Conservation (phyloP, 2,113 vertebrate species). For the Rattus rattus region DNA sequence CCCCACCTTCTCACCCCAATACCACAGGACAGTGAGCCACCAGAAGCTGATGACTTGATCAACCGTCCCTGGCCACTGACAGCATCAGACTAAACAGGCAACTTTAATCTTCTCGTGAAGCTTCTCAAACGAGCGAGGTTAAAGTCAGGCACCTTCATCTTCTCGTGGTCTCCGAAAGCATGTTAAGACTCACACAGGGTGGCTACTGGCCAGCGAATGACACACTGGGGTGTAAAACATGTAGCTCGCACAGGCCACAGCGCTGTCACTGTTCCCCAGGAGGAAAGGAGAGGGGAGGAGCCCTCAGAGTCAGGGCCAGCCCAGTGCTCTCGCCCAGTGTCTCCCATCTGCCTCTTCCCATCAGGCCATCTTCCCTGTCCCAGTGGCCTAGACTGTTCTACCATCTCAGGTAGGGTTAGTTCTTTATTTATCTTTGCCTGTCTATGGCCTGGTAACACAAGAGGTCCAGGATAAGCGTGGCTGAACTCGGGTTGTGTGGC, state of each 20-base stretch:
- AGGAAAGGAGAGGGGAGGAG: background rate
- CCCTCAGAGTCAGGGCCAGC: background rate
- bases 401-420: background rate
- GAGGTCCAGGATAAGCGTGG: fast-evolving
- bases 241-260: background rate
- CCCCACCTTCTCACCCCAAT: background rate
- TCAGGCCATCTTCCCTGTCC: too few species aligned
- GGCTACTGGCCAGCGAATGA: background rate
- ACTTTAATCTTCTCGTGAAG: background rate
- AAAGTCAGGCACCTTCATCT: background rate
- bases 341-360: fast-evolving
- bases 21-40: background rate
- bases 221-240: background rate
- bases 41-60: background rate
- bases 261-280: background rate
- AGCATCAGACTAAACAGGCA: background rate
- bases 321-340: background rate
- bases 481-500: background rate
- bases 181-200: fast-evolving
- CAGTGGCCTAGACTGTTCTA: background rate
- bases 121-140: background rate
- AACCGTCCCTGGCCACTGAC: background rate
- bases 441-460: background rate
- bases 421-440: background rate
- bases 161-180: background rate